Conservation (phyloP, 2,797 vertebrate species). For the Leuciscus waleckii region DNA sequence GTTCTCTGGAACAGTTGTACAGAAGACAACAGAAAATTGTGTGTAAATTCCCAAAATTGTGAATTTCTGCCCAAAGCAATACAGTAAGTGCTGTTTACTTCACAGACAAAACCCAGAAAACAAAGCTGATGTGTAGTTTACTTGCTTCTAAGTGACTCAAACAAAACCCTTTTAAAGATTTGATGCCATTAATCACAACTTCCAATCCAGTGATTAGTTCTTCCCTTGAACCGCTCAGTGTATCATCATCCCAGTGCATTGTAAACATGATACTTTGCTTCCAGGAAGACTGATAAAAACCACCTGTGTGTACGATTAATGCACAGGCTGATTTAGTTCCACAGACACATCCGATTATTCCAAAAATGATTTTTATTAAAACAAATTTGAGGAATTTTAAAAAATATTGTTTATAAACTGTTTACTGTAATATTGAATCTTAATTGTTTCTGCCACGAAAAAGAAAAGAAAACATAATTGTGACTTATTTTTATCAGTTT, state of each 20-base stretch:
- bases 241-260: background rate
- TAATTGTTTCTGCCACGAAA: background rate
- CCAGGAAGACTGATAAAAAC: background rate
- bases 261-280: background rate
- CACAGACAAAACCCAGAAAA: background rate
- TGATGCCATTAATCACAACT: background rate
- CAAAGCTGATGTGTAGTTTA: background rate
- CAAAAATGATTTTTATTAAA: no score
- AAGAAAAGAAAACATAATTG: background rate
- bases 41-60: background rate
- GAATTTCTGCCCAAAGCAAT: background rate
- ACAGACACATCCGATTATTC: background rate
- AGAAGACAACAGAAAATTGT: background rate
- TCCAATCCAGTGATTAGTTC: background rate
- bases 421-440: background rate
- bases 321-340: background rate
- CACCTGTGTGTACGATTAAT: background rate
- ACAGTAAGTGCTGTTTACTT: background rate
- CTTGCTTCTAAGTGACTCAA: background rate
- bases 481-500: no score
- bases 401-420: background rate
- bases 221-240: background rate
- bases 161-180: background rate
- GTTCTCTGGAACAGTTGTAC: background rate
- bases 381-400: background rate